Evolutionary conservation across 53 echinoderm and acorn worm genomes (phyloP).

Genomic region (Arbacia lixula): DNA sequence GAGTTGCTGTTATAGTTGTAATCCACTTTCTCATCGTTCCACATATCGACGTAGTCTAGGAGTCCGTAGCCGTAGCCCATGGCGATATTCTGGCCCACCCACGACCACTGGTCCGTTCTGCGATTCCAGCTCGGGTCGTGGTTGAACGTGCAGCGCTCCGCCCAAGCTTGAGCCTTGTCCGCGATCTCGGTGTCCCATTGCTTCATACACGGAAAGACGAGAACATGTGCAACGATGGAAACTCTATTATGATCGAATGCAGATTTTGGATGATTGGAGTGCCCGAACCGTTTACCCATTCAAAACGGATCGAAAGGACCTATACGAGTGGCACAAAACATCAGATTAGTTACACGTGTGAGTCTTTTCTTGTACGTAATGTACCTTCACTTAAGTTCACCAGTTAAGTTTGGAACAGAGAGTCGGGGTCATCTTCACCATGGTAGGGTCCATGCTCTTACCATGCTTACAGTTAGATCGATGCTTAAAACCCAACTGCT

Average conservation of each 20-base stretch:
- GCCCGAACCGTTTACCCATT: too few species aligned
- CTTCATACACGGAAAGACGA: background rate
- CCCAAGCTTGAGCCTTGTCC: slow-evolving; percentile 26
- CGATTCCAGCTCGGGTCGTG: slow-evolving; percentile 6
- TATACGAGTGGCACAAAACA: too few species aligned
- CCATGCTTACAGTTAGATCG: too few species aligned
- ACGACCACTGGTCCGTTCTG: background rate
- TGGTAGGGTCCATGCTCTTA: too few species aligned
- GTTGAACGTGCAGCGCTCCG: slow-evolving; percentile 31
- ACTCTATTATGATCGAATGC: background rate
- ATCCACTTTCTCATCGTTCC: slow-evolving; percentile 28
- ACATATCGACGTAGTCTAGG: slow-evolving; percentile 8
- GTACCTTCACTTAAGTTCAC: too few species aligned
- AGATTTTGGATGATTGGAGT: background rate
- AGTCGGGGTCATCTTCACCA: too few species aligned
- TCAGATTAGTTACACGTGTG: too few species aligned
- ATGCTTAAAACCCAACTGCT: too few species aligned
- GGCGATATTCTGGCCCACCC: slow-evolving; percentile 47
- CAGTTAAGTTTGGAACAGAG: too few species aligned
- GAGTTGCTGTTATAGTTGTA: slow-evolving; percentile 14
- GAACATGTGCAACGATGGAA: background rate
- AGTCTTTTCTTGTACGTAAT: too few species aligned
- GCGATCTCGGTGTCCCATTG: slow-evolving; percentile 28
- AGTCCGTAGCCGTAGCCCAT: slow-evolving; percentile 24
- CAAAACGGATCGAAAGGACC: too few species aligned